Percentiles rank a stretch among this genome's conserved stretches.
Evolutionary conservation across 2,888 invertebrate species (phyloP).

Genomic region (Dolichomitus sp.): DNA sequence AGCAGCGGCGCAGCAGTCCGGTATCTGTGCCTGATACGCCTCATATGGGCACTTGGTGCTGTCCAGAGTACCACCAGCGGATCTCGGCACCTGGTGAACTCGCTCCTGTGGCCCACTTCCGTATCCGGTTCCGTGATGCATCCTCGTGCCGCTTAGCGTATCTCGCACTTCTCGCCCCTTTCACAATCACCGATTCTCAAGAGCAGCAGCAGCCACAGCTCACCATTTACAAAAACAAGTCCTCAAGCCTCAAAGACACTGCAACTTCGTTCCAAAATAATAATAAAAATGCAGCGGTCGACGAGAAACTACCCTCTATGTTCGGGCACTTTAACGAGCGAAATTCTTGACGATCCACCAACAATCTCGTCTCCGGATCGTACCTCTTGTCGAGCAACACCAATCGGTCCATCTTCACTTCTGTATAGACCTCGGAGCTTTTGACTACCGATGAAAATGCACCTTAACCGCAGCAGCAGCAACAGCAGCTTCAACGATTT

Average conservation of each 20-base stretch:
- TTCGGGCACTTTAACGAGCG: conserved; percentile 38
- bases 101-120: conserved; percentile 83
- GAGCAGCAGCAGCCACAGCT: too few species aligned
- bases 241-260: background rate
- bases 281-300: conserved; percentile 17
- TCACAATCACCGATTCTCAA: conserved; percentile 11
- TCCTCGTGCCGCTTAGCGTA: conserved; percentile 64
- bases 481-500: background rate
- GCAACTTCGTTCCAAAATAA: background rate
- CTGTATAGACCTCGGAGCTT: conserved; percentile 46
- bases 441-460: conserved; percentile 44
- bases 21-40: conserved; percentile 84
- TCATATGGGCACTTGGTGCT: conserved; percentile 83
- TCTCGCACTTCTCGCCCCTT: conserved; percentile 18
- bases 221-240: conserved; percentile 18
- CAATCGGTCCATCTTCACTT: conserved; percentile 67
- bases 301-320: conserved; percentile 20
- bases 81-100: conserved; percentile 79
- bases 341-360: conserved; percentile 41
- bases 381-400: conserved; percentile 45
- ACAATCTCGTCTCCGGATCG: conserved; percentile 55
- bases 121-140: conserved; percentile 83
- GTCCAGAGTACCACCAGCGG: conserved; percentile 69
- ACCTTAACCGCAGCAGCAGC: conserved; percentile 20
- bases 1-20: conserved; percentile 85